Conservation (phyloP, 92 coral and sea anemone species). For the Virgularia gustaviana region DNA sequence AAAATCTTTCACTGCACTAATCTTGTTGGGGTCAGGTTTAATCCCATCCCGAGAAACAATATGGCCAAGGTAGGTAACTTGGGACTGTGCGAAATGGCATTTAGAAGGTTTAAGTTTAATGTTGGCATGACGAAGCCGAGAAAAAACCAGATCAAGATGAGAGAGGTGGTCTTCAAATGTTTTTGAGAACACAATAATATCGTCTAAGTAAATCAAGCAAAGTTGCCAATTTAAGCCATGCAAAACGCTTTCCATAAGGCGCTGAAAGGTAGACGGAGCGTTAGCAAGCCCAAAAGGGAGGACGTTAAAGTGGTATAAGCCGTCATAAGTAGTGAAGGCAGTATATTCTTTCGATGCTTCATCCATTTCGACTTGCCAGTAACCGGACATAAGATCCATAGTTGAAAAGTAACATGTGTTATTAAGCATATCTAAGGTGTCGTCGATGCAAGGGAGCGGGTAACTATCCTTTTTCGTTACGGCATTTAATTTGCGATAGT, state of each 20-base stretch:
- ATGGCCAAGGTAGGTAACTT: constrained; percentile 59
- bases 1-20: constrained; percentile 43
- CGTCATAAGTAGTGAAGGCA: constrained; percentile 48
- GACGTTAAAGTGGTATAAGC: constrained; percentile 37
- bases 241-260: constrained; percentile 41
- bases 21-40: constrained; percentile 53
- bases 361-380: constrained; percentile 45
- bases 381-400: constrained; percentile 39
- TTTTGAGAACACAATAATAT: constrained; percentile 30
- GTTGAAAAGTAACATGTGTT: constrained; percentile 27
- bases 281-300: constrained; percentile 46
- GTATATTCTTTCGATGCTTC: constrained; percentile 33
- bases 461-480: constrained; percentile 38
- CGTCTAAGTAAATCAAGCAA: constrained; percentile 41
- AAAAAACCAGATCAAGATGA: constrained; percentile 43
- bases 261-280: constrained; percentile 37
- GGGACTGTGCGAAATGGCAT: constrained; percentile 22
- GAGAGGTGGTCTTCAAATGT: constrained; percentile 42
- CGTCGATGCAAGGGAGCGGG: constrained; percentile 37
- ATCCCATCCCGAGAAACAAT: constrained; percentile 45
- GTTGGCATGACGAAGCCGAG: constrained; percentile 40
- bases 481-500: constrained; percentile 44
- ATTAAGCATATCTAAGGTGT: constrained; percentile 21
- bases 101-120: constrained; percentile 39
- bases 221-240: constrained; percentile 31